A percentile compares a stretch with the other conserved stretches of the same genome.
Conservation (phyloP, 2,797 vertebrate genomes). For the Catostomus latipinnis region DNA sequence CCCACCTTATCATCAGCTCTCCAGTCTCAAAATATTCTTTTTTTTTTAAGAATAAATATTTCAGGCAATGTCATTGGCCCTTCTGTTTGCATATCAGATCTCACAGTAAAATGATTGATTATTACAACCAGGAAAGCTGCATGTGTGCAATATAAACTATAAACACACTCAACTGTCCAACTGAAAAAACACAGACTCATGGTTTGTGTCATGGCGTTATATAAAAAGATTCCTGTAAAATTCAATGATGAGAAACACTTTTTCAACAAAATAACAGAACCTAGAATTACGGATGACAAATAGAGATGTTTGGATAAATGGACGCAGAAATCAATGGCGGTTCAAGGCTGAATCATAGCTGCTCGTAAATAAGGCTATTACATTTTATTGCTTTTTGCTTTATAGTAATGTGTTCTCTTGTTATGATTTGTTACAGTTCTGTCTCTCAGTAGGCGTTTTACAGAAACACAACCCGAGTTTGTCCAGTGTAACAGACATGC, state of each 20-base stretch:
- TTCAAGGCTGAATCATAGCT: constrained; percentile 17
- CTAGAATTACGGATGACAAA: constrained; percentile 12
- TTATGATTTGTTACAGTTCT: too few relatives aligned
- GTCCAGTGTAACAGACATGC: not conserved
- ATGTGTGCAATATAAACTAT: not conserved
- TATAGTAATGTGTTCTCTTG: not conserved
- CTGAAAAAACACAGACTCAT: too few relatives aligned
- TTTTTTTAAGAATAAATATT: too few relatives aligned
- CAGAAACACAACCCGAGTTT: constrained; percentile 23
- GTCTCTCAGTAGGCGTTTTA: constrained; percentile 36
- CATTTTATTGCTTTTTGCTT: constrained; percentile 26
- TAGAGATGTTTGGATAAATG: not conserved
- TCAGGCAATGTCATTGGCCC: too few relatives aligned
- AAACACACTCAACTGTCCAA: not conserved
- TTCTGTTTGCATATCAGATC: too few relatives aligned
- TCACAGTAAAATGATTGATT: too few relatives aligned
- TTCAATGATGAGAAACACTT: not conserved
- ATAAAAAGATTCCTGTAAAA: not conserved
- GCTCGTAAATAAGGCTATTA: not conserved
- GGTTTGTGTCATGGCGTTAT: not conserved
- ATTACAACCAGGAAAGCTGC: too few relatives aligned
- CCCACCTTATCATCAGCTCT: too few relatives aligned
- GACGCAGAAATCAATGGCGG: not conserved
- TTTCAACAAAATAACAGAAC: not conserved
- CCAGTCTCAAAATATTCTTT: too few relatives aligned